phyloP scores from a whole-genome alignment of 2,113 vertebrate genomes.

The Pygoscelis adeliae region DNA sequence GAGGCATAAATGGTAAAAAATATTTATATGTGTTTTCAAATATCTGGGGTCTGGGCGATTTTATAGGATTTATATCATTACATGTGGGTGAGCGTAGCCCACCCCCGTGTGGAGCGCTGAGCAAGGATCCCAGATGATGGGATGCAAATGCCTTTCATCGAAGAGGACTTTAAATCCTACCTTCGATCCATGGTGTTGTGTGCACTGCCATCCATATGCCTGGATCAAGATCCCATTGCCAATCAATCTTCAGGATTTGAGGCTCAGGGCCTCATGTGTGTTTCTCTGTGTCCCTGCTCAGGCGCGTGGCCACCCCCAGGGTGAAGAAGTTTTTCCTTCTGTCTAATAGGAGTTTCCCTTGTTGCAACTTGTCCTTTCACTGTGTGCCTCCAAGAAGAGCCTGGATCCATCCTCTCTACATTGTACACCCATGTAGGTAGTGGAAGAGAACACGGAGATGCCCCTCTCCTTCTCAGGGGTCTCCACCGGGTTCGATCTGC shows the following conservation, averaged over 20 bases:
- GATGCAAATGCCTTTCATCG: neutral
- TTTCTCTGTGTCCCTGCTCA: neutral
- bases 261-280: neutral
- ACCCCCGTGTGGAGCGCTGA: rapidly evolving
- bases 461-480: rapidly evolving
- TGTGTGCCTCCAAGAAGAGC: neutral
- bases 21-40: neutral
- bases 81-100: neutral
- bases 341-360: neutral
- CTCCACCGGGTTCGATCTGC: neutral
- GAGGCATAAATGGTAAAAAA: neutral
- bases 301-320: neutral
- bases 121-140: neutral
- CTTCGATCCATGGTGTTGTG: neutral
- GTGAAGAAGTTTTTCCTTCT: neutral
- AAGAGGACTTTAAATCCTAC: neutral
- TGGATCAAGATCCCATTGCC: neutral
- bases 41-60: neutral
- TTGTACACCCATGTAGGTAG: neutral
- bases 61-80: neutral
- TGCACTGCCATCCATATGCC: neutral
- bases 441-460: neutral
- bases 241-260: neutral
- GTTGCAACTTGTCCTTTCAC: neutral
- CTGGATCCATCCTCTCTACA: neutral